Conservation (phyloP, 2,113 vertebrate species). For the Mobula birostris region DNA sequence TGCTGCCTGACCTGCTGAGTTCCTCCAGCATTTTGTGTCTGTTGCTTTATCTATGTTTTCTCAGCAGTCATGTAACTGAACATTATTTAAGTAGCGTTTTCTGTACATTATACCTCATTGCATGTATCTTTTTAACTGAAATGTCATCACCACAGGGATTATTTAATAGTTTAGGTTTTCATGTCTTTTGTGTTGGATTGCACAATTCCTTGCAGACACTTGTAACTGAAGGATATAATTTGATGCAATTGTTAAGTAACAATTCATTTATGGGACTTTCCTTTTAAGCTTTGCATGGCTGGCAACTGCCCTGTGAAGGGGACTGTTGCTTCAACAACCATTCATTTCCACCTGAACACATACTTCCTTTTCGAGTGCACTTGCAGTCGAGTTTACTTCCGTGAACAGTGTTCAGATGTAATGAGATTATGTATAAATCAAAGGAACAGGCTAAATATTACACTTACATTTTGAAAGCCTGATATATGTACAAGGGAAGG, state of each 20-base stretch:
- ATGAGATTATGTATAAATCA: neutral
- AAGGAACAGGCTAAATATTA: neutral
- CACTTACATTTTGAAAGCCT: neutral
- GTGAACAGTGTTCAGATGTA: neutral
- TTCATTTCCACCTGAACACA: conserved; percentile 16
- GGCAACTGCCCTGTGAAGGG: neutral
- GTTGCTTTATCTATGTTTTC: neutral
- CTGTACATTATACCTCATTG: neutral
- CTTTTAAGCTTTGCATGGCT: neutral
- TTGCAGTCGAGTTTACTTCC: conserved; percentile 11
- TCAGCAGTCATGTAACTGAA: neutral
- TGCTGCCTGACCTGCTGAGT: too few species aligned
- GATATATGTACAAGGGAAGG: neutral
- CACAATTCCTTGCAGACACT: neutral
- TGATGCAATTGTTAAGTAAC: neutral
- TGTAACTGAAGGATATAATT: neutral
- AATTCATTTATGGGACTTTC: neutral
- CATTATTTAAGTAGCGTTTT: neutral
- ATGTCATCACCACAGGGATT: neutral
- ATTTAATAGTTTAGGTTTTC: neutral
- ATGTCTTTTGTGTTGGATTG: neutral
- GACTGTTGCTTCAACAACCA: neutral
- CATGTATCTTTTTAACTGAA: neutral
- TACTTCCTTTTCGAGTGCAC: neutral
- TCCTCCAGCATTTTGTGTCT: too few species aligned